Evolutionary conservation across 2,888 invertebrate genomes (phyloP).

Genomic region (Brenthis ino): DNA sequence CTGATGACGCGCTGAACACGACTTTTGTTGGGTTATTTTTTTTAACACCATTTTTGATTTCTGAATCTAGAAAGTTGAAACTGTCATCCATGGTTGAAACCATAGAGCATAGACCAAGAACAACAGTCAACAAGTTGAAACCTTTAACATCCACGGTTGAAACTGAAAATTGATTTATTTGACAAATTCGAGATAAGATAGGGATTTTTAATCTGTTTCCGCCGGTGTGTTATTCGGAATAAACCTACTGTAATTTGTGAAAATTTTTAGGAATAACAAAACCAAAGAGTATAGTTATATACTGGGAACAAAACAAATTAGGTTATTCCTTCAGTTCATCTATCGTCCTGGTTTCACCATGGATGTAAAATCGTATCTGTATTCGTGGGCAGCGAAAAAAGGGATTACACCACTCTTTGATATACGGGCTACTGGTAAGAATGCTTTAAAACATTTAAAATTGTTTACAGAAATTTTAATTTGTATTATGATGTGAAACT

Average conservation of each 20-base stretch:
- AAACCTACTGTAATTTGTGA: neutral
- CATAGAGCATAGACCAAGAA: too few species aligned
- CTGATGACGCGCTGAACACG: too few species aligned
- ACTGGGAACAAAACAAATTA: neutral
- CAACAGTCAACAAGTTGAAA: too few species aligned
- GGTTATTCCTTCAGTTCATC: neutral
- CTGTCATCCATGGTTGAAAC: too few species aligned
- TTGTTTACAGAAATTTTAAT: neutral
- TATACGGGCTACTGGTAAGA: conserved; percentile 89
- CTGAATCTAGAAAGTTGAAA: too few species aligned
- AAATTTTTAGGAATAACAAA: neutral
- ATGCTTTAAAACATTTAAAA: neutral
- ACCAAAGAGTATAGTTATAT: too few species aligned
- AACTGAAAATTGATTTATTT: too few species aligned
- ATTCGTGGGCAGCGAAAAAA: conserved; percentile 93
- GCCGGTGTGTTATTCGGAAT: neutral
- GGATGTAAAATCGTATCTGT: conserved; percentile 90
- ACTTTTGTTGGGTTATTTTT: too few species aligned
- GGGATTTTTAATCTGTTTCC: neutral
- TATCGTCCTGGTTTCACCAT: conserved; percentile 44
- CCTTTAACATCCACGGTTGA: too few species aligned
- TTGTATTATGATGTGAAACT: neutral
- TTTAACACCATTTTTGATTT: too few species aligned
- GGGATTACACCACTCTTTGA: conserved; percentile 89
- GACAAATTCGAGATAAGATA: too few species aligned